Evolutionary conservation across 2,888 invertebrate species (phyloP).

Genomic region (Punctoribates punctum): DNA sequence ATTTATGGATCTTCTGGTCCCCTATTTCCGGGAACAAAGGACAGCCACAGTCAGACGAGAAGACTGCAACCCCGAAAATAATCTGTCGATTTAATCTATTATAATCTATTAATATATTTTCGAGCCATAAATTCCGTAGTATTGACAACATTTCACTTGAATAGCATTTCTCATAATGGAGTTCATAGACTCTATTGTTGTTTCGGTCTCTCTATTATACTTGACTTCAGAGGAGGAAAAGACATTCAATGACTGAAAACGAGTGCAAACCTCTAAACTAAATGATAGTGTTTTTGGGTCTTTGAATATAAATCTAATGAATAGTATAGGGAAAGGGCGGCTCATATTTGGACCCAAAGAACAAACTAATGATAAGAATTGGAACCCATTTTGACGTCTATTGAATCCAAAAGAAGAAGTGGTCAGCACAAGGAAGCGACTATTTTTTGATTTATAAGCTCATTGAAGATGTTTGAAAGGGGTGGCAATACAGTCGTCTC

Average conservation of each 20-base stretch:
- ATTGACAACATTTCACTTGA: too few relatives aligned
- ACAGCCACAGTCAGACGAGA: not conserved
- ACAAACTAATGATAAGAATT: not conserved
- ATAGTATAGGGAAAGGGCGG: conserved; percentile 10
- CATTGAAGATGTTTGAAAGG: conserved; percentile 1
- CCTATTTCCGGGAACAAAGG: too few relatives aligned
- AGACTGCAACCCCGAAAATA: not conserved
- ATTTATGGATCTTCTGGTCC: not conserved
- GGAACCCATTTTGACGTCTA: not conserved
- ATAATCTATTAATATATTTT: not conserved
- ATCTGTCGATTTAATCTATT: not conserved
- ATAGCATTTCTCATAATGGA: not conserved
- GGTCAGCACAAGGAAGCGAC: not conserved
- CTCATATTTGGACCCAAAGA: conserved; percentile 3
- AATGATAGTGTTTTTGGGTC: too few relatives aligned
- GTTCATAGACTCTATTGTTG: not conserved
- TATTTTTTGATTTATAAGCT: conserved; percentile 4
- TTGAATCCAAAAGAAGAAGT: not conserved
- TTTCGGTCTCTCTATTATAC: not conserved
- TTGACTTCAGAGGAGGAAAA: too few relatives aligned
- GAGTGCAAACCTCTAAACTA: too few relatives aligned
- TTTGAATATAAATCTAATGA: not conserved
- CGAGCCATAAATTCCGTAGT: not conserved
- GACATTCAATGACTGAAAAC: too few relatives aligned
- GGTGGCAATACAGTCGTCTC: not conserved